These are phyloP conservation scores for Ceratotherium simum DNA, from an alignment of 2,113 vertebrate species.

Conservation along the genomic window DNA sequence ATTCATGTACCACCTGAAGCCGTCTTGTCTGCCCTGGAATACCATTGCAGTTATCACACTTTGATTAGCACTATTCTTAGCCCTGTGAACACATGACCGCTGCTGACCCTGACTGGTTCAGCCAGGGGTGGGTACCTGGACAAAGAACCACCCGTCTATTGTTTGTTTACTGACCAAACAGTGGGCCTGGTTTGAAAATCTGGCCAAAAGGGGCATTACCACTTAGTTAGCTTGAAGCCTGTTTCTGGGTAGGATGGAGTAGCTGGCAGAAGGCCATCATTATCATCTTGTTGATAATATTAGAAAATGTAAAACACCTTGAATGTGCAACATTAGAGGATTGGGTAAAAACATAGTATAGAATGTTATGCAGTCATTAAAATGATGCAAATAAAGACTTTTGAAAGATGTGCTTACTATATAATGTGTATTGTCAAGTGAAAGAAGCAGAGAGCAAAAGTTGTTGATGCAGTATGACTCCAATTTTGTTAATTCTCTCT, in stretches of 20 bases:
- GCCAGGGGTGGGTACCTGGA: not conserved
- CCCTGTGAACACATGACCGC: not conserved
- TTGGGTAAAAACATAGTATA: not conserved
- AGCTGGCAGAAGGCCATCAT: not conserved
- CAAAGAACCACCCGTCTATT: not conserved
- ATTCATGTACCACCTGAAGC: not conserved
- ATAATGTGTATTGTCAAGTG: not conserved
- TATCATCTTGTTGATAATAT: not conserved
- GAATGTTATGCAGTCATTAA: not conserved
- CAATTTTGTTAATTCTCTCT: not conserved
- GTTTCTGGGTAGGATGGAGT: not conserved
- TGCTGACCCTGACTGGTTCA: not conserved
- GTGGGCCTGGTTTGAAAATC: not conserved
- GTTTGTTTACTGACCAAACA: not conserved
- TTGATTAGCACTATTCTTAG: not conserved
- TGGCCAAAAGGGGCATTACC: not conserved
- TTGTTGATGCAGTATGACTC: not conserved
- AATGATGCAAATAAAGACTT: constrained; percentile 4
- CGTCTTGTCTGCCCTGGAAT: not conserved
- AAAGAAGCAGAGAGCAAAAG: not conserved
- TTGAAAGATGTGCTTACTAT: not conserved
- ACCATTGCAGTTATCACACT: not conserved
- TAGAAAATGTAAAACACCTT: not conserved
- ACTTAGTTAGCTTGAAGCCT: not conserved
- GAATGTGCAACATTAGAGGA: not conserved